phyloP scores from a whole-genome alignment of 1,140 invertebrate species.

The Papilio machaon region DNA sequence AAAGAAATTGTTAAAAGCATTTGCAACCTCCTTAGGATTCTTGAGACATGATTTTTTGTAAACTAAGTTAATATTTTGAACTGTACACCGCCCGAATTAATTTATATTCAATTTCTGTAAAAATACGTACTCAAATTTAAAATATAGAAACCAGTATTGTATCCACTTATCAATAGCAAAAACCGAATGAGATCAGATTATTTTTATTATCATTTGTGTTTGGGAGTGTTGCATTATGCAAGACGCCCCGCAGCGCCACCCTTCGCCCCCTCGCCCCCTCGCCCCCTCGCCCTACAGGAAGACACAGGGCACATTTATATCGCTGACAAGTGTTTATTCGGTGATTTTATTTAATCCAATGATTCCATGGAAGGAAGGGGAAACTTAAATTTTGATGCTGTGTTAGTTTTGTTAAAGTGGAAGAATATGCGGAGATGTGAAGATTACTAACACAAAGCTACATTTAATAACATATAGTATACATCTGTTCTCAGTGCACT shows the following conservation, averaged over 20 bases:
- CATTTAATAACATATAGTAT: too few relatives aligned
- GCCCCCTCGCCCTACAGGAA: background rate
- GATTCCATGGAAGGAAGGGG: background rate
- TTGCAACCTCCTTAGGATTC: too few relatives aligned
- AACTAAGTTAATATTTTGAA: too few relatives aligned
- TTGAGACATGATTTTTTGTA: too few relatives aligned
- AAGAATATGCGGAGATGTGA: background rate
- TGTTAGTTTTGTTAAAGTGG: background rate
- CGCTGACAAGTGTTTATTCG: background rate
- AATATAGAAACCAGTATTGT: background rate
- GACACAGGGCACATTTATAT: background rate
- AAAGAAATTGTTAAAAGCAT: too few relatives aligned
- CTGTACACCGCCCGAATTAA: too few relatives aligned
- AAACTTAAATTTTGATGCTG: background rate
- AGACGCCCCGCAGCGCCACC: conserved; percentile 40
- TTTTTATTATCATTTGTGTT: background rate
- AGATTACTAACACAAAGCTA: background rate
- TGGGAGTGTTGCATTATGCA: conserved; percentile 56
- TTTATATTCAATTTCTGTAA: background rate
- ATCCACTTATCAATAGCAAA: background rate
- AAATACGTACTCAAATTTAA: background rate
- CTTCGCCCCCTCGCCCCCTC: background rate
- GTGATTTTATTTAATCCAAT: too few relatives aligned
- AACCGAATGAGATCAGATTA: background rate
- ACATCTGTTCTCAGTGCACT: too few relatives aligned